Evolutionary conservation across 2,888 invertebrate species (phyloP).

Genomic region (Eupithecia exiguata): DNA sequence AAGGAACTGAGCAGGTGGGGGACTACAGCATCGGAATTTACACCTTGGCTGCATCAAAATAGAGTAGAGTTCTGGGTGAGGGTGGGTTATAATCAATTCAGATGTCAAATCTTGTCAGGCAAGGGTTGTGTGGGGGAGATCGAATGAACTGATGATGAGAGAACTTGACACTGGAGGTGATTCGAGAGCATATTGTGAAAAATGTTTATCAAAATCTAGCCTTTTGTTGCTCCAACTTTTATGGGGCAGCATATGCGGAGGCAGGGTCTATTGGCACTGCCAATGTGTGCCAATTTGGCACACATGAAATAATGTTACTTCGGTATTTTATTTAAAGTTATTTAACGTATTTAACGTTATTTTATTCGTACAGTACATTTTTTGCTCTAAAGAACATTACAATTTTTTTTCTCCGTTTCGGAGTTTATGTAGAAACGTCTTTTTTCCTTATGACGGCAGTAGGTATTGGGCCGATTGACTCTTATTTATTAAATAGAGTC

Average conservation of each 20-base stretch:
- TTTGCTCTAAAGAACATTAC: no score
- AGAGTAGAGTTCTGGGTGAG: not conserved
- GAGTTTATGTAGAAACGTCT: no score
- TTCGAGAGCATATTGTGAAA: not conserved
- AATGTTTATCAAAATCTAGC: not conserved
- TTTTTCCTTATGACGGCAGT: no score
- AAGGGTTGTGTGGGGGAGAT: not conserved
- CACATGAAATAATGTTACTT: no score
- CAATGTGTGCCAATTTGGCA: no score
- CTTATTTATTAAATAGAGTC: no score
- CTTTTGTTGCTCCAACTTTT: not conserved
- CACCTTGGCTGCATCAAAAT: not conserved
- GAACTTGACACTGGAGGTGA: not conserved
- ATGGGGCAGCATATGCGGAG: not conserved
- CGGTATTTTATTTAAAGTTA: no score
- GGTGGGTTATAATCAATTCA: conserved; percentile 31
- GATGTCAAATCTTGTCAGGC: conserved; percentile 28
- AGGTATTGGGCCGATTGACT: no score
- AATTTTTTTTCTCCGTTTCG: no score
- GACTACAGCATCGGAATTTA: not conserved
- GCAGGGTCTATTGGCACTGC: no score
- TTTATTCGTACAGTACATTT: no score
- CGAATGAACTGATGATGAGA: conserved; percentile 10
- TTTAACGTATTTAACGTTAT: no score
- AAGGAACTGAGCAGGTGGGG: conserved; percentile 24